A percentile compares a stretch with the other conserved stretches of the same genome.
Evolutionary conservation across 2,113 vertebrate genomes (phyloP).

Genomic region (Myrmophylax atrothorax): DNA sequence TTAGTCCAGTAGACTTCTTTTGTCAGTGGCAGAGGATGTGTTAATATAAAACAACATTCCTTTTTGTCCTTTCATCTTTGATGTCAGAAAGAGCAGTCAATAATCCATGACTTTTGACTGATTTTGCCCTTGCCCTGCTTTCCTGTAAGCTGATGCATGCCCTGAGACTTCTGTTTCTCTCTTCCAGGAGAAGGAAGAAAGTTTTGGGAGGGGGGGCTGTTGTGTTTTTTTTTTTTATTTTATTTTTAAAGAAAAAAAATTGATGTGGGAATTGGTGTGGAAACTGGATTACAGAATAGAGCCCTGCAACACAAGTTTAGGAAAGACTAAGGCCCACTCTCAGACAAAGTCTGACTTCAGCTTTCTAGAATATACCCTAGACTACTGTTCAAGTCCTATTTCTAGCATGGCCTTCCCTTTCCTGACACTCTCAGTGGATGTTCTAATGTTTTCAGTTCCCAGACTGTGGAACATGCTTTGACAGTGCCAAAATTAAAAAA

Average conservation of each 20-base stretch:
- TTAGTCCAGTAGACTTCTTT: neutral
- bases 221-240: too few species aligned
- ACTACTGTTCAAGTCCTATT: neutral
- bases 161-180: neutral
- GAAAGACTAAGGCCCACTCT: neutral
- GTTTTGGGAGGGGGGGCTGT: too few species aligned
- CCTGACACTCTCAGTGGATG: neutral
- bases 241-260: neutral
- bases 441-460: neutral
- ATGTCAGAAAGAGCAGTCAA: neutral
- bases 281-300: neutral
- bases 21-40: neutral
- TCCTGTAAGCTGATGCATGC: neutral
- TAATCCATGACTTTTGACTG: neutral
- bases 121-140: neutral
- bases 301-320: neutral
- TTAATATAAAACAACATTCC: rapidly evolving
- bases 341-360: neutral
- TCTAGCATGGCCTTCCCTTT: neutral
- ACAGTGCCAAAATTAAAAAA: neutral
- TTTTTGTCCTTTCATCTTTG: neutral
- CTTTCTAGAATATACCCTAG: neutral
- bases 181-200: neutral
- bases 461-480: neutral
- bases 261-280: neutral